phyloP scores from a whole-genome alignment of 2,113 vertebrate species.

The Numenius arquata region DNA sequence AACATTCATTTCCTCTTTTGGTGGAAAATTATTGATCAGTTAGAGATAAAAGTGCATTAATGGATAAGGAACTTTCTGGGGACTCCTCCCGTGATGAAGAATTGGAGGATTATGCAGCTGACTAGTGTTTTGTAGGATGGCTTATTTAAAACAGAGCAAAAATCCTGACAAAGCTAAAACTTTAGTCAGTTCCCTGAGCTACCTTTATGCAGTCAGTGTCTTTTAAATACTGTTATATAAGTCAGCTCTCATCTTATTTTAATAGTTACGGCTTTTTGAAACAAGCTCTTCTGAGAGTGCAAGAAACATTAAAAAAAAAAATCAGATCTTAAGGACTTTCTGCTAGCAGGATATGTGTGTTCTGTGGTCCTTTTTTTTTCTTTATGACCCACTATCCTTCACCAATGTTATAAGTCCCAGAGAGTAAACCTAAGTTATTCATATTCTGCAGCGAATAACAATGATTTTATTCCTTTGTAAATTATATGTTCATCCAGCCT shows the following conservation, averaged over 20 bases:
- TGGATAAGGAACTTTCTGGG: not conserved
- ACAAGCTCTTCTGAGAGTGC: not conserved
- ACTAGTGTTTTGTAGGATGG: not conserved
- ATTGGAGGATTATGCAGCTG: not conserved
- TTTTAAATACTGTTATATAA: constrained; percentile 51
- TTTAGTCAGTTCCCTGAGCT: not conserved
- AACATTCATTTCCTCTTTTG: not conserved
- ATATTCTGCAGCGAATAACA: not conserved
- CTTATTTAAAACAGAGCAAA: constrained; percentile 10
- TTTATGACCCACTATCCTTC: not conserved
- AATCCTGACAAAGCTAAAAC: constrained; percentile 27
- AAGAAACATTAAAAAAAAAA: not conserved
- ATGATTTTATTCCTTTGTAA: not conserved
- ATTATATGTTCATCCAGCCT: not conserved
- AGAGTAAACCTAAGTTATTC: not conserved
- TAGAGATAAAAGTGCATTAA: not conserved
- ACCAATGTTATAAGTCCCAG: not conserved
- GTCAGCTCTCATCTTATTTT: not conserved
- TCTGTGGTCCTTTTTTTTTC: not conserved
- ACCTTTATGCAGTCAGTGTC: not conserved
- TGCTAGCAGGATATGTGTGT: not conserved
- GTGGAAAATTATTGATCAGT: not conserved
- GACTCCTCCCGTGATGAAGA: not conserved
- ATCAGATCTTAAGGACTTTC: not conserved
- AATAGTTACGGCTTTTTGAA: constrained; percentile 19